Evolutionary conservation across 2,888 invertebrate genomes (phyloP), one percentile per base, ranked within the genome.

Genomic region (Hedya salicella): DNA sequence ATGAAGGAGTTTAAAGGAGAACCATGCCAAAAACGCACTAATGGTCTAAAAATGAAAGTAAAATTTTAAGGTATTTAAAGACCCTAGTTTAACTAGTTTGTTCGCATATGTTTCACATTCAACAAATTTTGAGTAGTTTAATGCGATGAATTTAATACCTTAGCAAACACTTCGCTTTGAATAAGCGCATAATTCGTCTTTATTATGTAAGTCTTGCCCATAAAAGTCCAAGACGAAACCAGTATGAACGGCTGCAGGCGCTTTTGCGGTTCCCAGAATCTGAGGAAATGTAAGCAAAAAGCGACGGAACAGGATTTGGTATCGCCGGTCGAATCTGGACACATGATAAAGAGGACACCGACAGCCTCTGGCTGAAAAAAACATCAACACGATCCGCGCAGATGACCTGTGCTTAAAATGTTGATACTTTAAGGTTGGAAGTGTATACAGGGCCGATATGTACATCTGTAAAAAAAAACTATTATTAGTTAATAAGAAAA

Each of bases 201-300:
- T 85, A 87, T 85, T 79, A 72, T 70, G 81, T 83, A 83, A 84
- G 85, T 76, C 82, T 70, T n/a, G n/a, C n/a, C 80, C 85, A 87
- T 89, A 89, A 91, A 90, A 89, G 90, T 90, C 87, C 87, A 89
- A 83, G 85, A 86, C 85, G 86, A 89, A 91, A 91, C 91, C 90
- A 81, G 91, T 89, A 90, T 88, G 84, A 87, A 83, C 81, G 84
- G 83, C 90, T 87, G 86, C 85, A 83, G 88, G 89, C 88, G 78
- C 88, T 90, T 89, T 88, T 86, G 75, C 77, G 81, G 88, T 91
- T 91, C 91, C 88, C 85, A 87, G 91, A 91, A 91, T 86, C 85
- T 83, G 87, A 83, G 89, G 89, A 91, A 91, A 91, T 81, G 88
- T 83, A 81, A 81, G 85, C 88, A 91, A 91, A 90, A 91, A 91